Evolutionary conservation across 2,113 vertebrate species (phyloP), one percentile per base, ranked within the genome.

Genomic region (Pimephales promelas): DNA sequence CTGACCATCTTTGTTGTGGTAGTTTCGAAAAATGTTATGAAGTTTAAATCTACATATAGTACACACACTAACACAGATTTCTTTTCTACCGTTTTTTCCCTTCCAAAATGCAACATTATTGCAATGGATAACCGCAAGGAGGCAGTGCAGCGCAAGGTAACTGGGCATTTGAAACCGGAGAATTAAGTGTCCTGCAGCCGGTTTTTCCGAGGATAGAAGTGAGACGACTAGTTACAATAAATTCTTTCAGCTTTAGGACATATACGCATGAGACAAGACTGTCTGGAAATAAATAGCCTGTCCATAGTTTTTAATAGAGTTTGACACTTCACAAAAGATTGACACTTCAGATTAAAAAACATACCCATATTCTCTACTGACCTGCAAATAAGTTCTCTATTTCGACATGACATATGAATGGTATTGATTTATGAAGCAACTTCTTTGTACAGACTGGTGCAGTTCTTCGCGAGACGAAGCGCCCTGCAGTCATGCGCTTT

Each of bases 71-170:
- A 68, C 2, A n/a, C 22, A 3, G 4, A 75, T 40, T 40, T 40
- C 40, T 40, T 1, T 40, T 40, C 36, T 40, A 8, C 16, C 2
- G 24, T 10, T 20, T 40, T 40, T 62, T n/a, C n/a, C 20, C 8
- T 10, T 40, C 8, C 40, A 28, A 28, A 16, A 26, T 18, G 45
- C 71, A 49, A 28, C 10, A n/a, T 14, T 10, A 14, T 72, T 16
- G 14, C 56, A 13, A 22, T 34, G n/a, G 4, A 22, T 52, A 47
- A 64, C 72, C 31, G 74, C 81, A 66, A 73, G 83, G 73, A 66
- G 83, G 86, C 86, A 84, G 86, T 82, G 34, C 57, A 84, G 71
- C 62, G 43, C 45, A 66, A 84, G 54, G 61, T 56, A 82, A 84
- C 62, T 31, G 2, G 49, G 11, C 72, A 22, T 47, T 47, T 72